Evolutionary conservation across 2,113 vertebrate species (phyloP), one percentile per base, ranked within the genome.

Genomic region (Tragelaphus imberbis): DNA sequence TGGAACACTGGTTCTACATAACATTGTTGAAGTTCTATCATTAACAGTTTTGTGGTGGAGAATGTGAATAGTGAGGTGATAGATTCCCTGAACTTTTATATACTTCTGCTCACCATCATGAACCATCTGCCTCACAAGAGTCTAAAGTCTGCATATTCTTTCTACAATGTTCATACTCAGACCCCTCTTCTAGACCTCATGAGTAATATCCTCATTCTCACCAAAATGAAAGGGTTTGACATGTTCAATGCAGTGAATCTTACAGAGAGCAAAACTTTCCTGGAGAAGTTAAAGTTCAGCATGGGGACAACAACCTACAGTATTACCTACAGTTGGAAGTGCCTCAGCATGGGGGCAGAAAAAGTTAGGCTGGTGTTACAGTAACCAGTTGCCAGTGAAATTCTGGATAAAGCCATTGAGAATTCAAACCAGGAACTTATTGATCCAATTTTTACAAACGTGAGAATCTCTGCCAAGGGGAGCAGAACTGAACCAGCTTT

Each of bases 301-400:
- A 99, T 99, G 99, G 99, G 99, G 99, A 99, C 0, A 99, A 99
- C 97, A 99, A 99, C 98, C 99, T 99, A 99, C 99, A 99, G 99
- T 99, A 99, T 99, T 99, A 99, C 96, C 99, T 99, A 99, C 99
- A 99, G 99, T 99, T 99, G 99, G 99, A 99, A 99, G 98, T 99
- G 99, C 98, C 99, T 99, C 98, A 99, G 99, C 98, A 99, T 99
- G 99, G 99, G 99, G 13, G 98, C 99, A 0, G 99, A 99, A 98
- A 99, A 99, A 99, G 99, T 99, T 0, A 99, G 99, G 89, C 98
- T 99, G 99, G 99, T 99, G 98, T 98, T 99, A 98, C 99, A 99
- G 99, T 99, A 99, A 99, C 91, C 44, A 75, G 97, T 95, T 92
- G 97, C 98, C 98, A 97, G 98, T 98, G 97, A 97, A 97, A 97